phyloP scores from a whole-genome alignment of 2,113 vertebrate genomes.

The Neomonachus schauinslandi region DNA sequence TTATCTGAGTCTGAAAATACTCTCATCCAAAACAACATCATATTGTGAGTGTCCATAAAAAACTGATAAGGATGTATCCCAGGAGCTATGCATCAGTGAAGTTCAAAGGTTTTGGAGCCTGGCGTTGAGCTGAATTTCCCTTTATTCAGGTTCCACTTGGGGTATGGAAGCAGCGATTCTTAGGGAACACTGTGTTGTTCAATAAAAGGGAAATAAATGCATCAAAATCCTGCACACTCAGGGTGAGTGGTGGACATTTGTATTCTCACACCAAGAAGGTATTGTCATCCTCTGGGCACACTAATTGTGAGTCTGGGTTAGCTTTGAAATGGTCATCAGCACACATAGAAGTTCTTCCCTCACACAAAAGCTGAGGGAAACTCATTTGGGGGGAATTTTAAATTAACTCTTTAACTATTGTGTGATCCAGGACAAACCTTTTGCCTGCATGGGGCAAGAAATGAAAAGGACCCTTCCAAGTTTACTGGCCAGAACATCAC shows the following conservation, averaged over 20 bases:
- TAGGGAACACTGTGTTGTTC: neutral
- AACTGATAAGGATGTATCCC: slow-evolving; percentile 75
- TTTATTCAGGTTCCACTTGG: neutral
- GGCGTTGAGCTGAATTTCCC: neutral
- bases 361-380: neutral
- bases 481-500: neutral
- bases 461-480: neutral
- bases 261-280: neutral
- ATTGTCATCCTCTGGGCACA: neutral
- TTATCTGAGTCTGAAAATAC: slow-evolving; percentile 86
- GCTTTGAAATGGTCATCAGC: slow-evolving; percentile 4
- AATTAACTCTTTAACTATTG: neutral
- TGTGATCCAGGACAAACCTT: slow-evolving; percentile 35
- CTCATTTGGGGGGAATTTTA: neutral
- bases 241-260: neutral
- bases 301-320: neutral
- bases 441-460: neutral
- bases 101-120: slow-evolving; percentile 56
- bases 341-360: neutral
- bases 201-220: neutral
- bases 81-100: slow-evolving; percentile 76
- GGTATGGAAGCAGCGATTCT: neutral
- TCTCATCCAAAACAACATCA: slow-evolving; percentile 84
- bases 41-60: slow-evolving; percentile 71
- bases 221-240: neutral